A percentile compares a stretch with the other conserved stretches of the same genome.
phyloP scores from a whole-genome alignment of 2,888 invertebrate species.

The Meiosimyza platycephala region DNA sequence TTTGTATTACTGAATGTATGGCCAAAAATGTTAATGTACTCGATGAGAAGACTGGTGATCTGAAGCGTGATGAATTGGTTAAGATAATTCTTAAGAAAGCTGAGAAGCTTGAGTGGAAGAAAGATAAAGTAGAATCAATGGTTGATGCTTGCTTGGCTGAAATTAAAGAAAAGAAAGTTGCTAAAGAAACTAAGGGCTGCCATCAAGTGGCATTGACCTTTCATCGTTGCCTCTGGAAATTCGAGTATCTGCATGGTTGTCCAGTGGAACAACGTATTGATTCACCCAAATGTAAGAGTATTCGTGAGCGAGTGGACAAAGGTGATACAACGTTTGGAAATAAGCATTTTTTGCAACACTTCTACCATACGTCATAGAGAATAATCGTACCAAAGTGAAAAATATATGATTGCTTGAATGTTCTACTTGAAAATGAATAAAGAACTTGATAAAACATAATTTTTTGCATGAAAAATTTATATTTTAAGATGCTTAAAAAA shows the following conservation, averaged over 20 bases:
- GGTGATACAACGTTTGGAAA: conserved; percentile 43
- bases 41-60: conserved; percentile 45
- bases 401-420: background rate
- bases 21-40: conserved; percentile 46
- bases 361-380: conserved; percentile 36
- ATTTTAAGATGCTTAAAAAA: too few species aligned
- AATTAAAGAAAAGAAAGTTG: conserved; percentile 33
- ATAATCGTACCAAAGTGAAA: background rate
- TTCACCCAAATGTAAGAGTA: conserved; percentile 48
- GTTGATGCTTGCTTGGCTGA: conserved; percentile 50
- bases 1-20: conserved; percentile 52
- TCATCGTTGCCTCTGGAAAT: conserved; percentile 49
- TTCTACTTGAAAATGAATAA: too few species aligned
- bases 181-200: conserved; percentile 40
- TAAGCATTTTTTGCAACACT: conserved; percentile 46
- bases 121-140: conserved; percentile 44
- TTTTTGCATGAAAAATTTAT: too few species aligned
- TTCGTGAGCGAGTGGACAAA: conserved; percentile 47
- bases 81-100: conserved; percentile 42
- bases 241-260: conserved; percentile 48
- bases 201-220: conserved; percentile 47
- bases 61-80: conserved; percentile 47
- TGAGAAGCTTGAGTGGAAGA: conserved; percentile 44
- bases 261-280: conserved; percentile 50
- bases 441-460: too few species aligned